phyloP scores from a whole-genome alignment of 2,113 vertebrate species.

The Passer montanus region DNA sequence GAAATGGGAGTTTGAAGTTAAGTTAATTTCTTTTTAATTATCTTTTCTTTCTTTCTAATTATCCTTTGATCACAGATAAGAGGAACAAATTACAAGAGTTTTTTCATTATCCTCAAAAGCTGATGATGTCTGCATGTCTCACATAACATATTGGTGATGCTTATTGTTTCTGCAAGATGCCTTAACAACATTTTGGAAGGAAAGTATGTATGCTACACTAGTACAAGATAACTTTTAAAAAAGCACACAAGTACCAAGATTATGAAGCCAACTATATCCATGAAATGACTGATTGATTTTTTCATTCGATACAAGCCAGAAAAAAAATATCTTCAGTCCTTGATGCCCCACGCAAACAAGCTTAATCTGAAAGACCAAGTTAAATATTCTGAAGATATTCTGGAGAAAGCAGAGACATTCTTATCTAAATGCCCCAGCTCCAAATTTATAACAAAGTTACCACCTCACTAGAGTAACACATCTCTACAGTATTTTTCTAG shows the following conservation, averaged over 20 bases:
- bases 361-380: neutral
- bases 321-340: neutral
- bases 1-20: constrained; percentile 64
- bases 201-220: neutral
- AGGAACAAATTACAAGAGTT: constrained; percentile 64
- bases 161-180: constrained; percentile 46
- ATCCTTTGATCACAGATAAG: constrained; percentile 75
- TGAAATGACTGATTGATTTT: neutral
- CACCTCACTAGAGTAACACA: neutral
- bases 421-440: neutral
- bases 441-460: neutral
- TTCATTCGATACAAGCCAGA: neutral
- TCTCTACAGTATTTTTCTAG: neutral
- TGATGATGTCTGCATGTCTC: constrained; percentile 46
- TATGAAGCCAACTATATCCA: neutral
- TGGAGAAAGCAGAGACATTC: neutral
- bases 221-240: neutral
- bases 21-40: constrained; percentile 75
- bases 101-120: constrained; percentile 63
- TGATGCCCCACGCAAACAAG: neutral
- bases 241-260: neutral
- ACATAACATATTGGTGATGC: constrained; percentile 28
- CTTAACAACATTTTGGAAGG: constrained; percentile 11
- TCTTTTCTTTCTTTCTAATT: constrained; percentile 73
- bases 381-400: neutral